Evolutionary conservation across 2,888 invertebrate genomes (phyloP).

Genomic region (Spialia ferax): DNA sequence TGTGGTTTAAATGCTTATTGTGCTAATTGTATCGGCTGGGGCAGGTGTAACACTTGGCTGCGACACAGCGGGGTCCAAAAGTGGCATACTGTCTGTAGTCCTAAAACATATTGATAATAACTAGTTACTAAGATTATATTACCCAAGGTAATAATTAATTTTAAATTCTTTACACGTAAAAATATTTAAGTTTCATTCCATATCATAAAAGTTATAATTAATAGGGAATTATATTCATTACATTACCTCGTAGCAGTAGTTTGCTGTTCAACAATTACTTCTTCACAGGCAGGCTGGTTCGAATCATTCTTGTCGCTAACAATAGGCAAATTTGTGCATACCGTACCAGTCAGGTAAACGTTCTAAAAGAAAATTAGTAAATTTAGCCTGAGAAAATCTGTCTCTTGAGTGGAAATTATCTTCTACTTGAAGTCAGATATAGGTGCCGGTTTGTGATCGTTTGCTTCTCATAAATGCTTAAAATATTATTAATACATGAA

Average conservation of each 20-base stretch:
- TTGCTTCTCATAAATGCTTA: too few species aligned
- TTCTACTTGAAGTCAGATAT: too few species aligned
- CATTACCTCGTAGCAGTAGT: slow-evolving; percentile 58
- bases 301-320: slow-evolving; percentile 60
- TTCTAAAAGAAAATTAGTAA: slow-evolving; percentile 62
- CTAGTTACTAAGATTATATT: background rate
- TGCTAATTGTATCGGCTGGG: slow-evolving; percentile 81
- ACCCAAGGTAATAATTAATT: background rate
- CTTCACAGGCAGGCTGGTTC: slow-evolving; percentile 67
- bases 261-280: slow-evolving; percentile 66
- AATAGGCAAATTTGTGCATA: slow-evolving; percentile 77
- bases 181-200: too few species aligned
- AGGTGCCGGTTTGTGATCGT: too few species aligned
- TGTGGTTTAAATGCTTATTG: slow-evolving; percentile 77
- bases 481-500: too few species aligned
- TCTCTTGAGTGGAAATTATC: too few species aligned
- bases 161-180: too few species aligned
- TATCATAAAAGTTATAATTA: too few species aligned
- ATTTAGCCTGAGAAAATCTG: background rate
- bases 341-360: slow-evolving; percentile 72
- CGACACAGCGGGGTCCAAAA: slow-evolving; percentile 76
- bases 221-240: too few species aligned
- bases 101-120: slow-evolving; percentile 49
- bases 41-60: slow-evolving; percentile 74
- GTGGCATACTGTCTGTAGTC: slow-evolving; percentile 80